Base-by-base conservation (phyloP, 2,888 invertebrate genomes). In the Meganola albula region DNA sequence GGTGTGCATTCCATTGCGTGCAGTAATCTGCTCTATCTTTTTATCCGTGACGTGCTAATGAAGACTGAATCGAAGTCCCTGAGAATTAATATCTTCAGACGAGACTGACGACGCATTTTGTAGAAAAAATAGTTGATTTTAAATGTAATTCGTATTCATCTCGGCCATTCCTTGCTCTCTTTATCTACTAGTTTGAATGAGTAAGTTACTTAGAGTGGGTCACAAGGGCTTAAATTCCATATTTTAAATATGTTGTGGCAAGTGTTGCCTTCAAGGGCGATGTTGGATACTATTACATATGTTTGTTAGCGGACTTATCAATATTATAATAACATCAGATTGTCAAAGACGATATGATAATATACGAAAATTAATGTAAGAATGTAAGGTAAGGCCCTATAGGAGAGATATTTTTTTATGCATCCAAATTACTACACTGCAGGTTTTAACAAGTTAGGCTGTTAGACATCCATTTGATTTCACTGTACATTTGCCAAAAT, bases 351-450 rank as follows among this genome's bases (percentile, higher is more conserved):
- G 75, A 77, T 76, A 73, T 77, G 77, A 79, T 20, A n/a, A 20
- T 83, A 78, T 77, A 80, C 82, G 79, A 79, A 65, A 70, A 74
- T 74, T 76, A 74, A 76, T 80, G 71, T 79, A 79, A 82, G 76
- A 68, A 78, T 69, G 76, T 84, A 82, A 82, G 83, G 82, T 84
- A 80, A 83, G 83, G 79, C 80, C 82, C 74, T 76, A 77, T 78
- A 75, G 75, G 72, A 82, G 74, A 80, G 73, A 82, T 85, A 84
- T 85, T 85, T 84, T 83, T 84, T 84, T 84, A 84, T 76, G 73
- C 83, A 74, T 79, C 80, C 79, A 72, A 76, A 74, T 80, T 79
- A 74, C 61, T 71, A 71, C 71, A 73, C 68, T 57, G 68, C 75
- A 58, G 66, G 52, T 67, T 67, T 57, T 73, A 74, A 63, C 48